Evolutionary conservation across 2,888 invertebrate genomes (phyloP).

Genomic region (Luffia ferchaultella): DNA sequence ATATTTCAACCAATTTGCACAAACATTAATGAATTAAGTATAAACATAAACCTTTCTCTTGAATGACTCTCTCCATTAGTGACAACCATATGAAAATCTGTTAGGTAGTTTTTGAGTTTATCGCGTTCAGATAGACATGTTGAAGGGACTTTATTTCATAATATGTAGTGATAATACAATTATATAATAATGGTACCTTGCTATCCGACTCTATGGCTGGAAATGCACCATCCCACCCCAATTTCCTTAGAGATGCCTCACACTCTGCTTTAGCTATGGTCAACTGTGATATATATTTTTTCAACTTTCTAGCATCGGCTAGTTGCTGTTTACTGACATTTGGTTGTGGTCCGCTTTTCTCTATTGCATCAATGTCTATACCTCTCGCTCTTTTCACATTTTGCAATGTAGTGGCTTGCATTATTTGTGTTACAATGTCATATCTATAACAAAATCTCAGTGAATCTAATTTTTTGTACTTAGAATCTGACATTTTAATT

Average conservation of each 20-base stretch:
- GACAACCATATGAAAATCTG: no score
- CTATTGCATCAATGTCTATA: slow-evolving; percentile 69
- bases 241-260: slow-evolving; percentile 75
- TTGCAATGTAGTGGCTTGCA: slow-evolving; percentile 92
- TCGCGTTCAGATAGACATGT: no score
- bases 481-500: no score
- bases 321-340: slow-evolving; percentile 79
- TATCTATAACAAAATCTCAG: slow-evolving; percentile 72
- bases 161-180: no score
- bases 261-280: slow-evolving; percentile 83
- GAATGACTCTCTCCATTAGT: no score
- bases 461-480: no score
- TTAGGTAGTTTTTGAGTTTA: no score
- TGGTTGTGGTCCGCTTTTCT: slow-evolving; percentile 58
- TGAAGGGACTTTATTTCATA: no score
- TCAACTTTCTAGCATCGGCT: slow-evolving; percentile 81
- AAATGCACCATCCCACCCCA: slow-evolving; percentile 81
- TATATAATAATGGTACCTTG: no score
- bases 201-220: slow-evolving; percentile 59
- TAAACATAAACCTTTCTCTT: no score
- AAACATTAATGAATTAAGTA: no score
- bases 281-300: slow-evolving; percentile 83
- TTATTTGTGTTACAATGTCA: slow-evolving; percentile 90
- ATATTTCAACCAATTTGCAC: no score
- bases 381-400: slow-evolving; percentile 89